Evolutionary conservation across 2,888 invertebrate species (phyloP), one percentile per base, ranked within the genome.

Genomic region (Cyaniris semiargus): DNA sequence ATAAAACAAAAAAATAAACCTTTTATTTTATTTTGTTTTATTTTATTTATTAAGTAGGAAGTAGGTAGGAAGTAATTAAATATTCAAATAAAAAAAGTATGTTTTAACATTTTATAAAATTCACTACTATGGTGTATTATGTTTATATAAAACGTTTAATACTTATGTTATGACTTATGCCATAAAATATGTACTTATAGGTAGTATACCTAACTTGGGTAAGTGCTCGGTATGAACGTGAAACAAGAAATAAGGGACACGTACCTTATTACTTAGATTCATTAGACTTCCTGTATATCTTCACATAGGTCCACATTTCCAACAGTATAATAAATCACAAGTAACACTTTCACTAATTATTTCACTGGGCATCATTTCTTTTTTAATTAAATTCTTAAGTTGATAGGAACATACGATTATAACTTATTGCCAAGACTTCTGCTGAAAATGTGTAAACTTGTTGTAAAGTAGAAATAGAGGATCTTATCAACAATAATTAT

Each of bases 271-370:
- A 85, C 90, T 89, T 86, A 86, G 85, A 86, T 86, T 88, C 92
- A 92, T 92, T 88, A 91, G 88, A 84, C 85, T 83, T 84, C 79
- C 87, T 87, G 89, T 76, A 72, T 86, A 88, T 89, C 85, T 90
- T 87, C 87, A 88, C 84, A 85, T 87, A 87, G 87, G 87, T 88
- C 90, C 88, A 89, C 93, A 93, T 93, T 88, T 91, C 92, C 89
- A 83, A 84, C 84, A 84, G 85, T 82, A 83, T 85, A 84, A 85
- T 53, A 74, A 74, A 74, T 85, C 87, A 87, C 88, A 88, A 89
- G 88, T 86, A 83, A 80, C 86, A 91, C 92, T 92, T 90, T 92
- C 89, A 89, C 89, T 83, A n/a, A n/a, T n/a, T 34, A 71, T 7
- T 74, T 74, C 74, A 74, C 74, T 48, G 21, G 21, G 27, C 74